Base-by-base conservation (phyloP, 2,888 invertebrate species). In the Phytoseiulus persimilis region DNA sequence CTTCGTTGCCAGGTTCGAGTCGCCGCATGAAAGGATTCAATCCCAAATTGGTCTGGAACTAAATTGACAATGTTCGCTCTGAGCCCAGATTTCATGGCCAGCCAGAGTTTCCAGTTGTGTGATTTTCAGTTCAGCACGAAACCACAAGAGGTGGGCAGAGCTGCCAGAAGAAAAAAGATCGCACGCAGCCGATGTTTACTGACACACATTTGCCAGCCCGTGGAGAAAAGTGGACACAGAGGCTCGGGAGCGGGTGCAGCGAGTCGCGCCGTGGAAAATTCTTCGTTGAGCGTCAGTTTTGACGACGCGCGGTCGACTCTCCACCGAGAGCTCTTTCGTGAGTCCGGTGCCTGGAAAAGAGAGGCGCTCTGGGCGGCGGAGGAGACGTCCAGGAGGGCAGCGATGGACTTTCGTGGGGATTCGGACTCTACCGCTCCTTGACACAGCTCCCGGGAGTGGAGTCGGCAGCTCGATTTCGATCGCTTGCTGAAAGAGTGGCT, bases 101-200 rank as follows among this genome's bases (percentile, higher is more conserved):
- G 65, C 65, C 65, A 65, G 65, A 65, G 65, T 65, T 65, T 65
- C 65, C 65, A 65, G 65, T 65, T 65, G 65, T 65, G 65, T 65
- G 65, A 65, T 65, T 65, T 65, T 65, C 65, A 65, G 65, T 65
- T 65, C 65, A 65, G 65, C 65, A 65, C 65, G 65, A 65, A 65
- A 65, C 65, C 65, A 65, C 65, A 65, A 65, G 65, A 65, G 65
- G 65, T 65, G 65, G 65, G 65, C 65, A 65, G 65, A 65, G 1
- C 65, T 65, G 65, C 65, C 65, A 65, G 65, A 65, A 65, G 65
- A 65, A 65, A 65, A 65, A 65, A 65, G 65, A 65, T 65, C 65
- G 65, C 65, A 65, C 65, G 65, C 65, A 65, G 65, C 65, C 65
- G 65, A 65, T 65, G 65, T 65, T 65, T 65, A 65, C 65, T 65